Evolutionary conservation across 2,888 invertebrate genomes (phyloP), one percentile per base, ranked within the genome.

Genomic region (Saturnia pavonia): DNA sequence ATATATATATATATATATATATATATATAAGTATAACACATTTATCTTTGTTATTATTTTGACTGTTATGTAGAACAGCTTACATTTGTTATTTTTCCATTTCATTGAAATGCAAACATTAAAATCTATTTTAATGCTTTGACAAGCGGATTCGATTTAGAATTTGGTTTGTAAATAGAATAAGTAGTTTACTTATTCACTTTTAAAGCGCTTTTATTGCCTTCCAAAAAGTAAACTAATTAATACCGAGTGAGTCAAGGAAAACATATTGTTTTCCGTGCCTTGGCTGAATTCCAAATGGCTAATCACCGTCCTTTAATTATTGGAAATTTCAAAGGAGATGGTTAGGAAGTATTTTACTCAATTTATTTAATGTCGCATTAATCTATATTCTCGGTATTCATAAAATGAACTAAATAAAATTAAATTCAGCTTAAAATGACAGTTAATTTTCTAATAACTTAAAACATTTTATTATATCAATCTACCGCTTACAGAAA

Each of bases 191-290:
- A 81, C 77, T 80, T 82, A 82, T 78, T 81, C 80, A 81, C 77
- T 80, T 82, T 85, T 82, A 80, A 76, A 82, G 77, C 83, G 82
- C 82, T 88, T 89, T 90, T 88, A 89, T 87, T 85, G 83, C 86
- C 75, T 78, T 76, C 82, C 78, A 82, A 88, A 88, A 89, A 88
- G 85, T 87, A 85, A 83, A 79, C 85, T 84, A 89, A 88, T 89
- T 88, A 88, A 86, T 82, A 80, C 78, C 75, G 82, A 84, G 83
- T 86, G 87, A 88, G 83, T 88, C 89, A 84, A 84, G 78, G 79
- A 77, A 76, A 76, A 79, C 81, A 81, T 79, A 85, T 89, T 89
- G 87, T 90, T 82, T 83, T 82, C 78, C 80, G 81, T 75, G 54
- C 74, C 71, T 77, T 91, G 91, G 91, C 87, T 74, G 48, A 34